Evolutionary conservation across 1,140 invertebrate species (phyloP), one percentile per base, ranked within the genome.

Genomic region (Sitodiplosis mosellana): DNA sequence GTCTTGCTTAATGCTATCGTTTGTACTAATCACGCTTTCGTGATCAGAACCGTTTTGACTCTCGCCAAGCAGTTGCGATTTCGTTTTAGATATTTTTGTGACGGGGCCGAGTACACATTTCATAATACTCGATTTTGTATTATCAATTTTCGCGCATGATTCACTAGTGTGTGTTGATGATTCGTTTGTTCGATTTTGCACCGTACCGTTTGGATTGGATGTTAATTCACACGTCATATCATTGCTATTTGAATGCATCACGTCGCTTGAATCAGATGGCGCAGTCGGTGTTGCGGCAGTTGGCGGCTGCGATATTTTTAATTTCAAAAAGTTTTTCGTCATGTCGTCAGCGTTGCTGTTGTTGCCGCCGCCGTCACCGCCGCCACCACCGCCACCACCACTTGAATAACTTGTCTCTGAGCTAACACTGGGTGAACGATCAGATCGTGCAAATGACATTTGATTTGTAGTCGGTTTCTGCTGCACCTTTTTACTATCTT

Each of bases 91-190:
- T 14, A 78, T 62, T 61, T 73, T 77, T 0, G 77, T 75, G 2
- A 80, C 77, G 0, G 79, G 78, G 33, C 74, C 75, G 47, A 81
- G 56, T 14, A 18, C 18, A 5, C 41, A 18, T 19, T 78, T 64
- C 59, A 81, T 77, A 38, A 84, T 61, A 55, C 81, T 80, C 3
- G 76, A 76, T 58, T 81, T 81, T 0, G 77, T 75, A 53, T 81
- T 77, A 57, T 80, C 76, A 2, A 69, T 68, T 52, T 72, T 47
- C 2, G 46, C 19, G 22, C 33, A 22, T 17, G 37, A 27, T 47
- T 15, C 19, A 20, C 40, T 44, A 15, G 45, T 18, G 5, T 40
- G 37, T 17, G 47, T 15, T 20, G 27, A 15, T 27, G 27, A 27
- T 3, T 27, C 27, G 3, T 27, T 3, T 27, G 27, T 27, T 27